Conservation (phyloP, 2,888 invertebrate genomes). For the Mesoligia furuncula region DNA sequence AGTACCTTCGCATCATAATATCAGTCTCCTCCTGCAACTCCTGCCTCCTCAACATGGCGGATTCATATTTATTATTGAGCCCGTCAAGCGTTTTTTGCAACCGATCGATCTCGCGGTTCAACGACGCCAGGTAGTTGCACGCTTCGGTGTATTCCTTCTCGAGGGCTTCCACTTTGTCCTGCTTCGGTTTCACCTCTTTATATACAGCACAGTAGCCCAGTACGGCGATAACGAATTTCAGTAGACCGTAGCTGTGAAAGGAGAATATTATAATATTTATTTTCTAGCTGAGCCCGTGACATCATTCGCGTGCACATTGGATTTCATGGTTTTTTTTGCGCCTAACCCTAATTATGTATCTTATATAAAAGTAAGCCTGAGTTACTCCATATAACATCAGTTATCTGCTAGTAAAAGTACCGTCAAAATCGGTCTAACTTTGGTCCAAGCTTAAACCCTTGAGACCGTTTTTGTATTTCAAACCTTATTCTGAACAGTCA, state of each 20-base stretch:
- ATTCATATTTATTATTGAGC: conserved; percentile 94
- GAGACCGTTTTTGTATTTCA: too few relatives aligned
- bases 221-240: conserved; percentile 96
- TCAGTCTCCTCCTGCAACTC: conserved; percentile 95
- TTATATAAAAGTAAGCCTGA: too few relatives aligned
- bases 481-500: too few relatives aligned
- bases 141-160: conserved; percentile 93
- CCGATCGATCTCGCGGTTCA: conserved; percentile 93
- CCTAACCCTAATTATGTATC: too few relatives aligned
- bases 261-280: not conserved
- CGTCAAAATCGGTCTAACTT: too few relatives aligned
- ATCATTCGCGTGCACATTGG: not conserved
- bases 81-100: conserved; percentile 92
- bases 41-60: conserved; percentile 92
- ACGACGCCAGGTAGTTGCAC: conserved; percentile 91
- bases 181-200: conserved; percentile 95
- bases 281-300: not conserved
- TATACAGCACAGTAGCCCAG: conserved; percentile 97
- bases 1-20: conserved; percentile 93
- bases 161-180: conserved; percentile 94
- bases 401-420: not conserved
- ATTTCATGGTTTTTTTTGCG: too few relatives aligned
- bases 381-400: not conserved
- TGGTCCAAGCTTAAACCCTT: too few relatives aligned
- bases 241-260: conserved; percentile 91